Evolutionary conservation across 2,888 invertebrate genomes (phyloP), one percentile per base, ranked within the genome.

Genomic region (Rambutsinella grinnellia): DNA sequence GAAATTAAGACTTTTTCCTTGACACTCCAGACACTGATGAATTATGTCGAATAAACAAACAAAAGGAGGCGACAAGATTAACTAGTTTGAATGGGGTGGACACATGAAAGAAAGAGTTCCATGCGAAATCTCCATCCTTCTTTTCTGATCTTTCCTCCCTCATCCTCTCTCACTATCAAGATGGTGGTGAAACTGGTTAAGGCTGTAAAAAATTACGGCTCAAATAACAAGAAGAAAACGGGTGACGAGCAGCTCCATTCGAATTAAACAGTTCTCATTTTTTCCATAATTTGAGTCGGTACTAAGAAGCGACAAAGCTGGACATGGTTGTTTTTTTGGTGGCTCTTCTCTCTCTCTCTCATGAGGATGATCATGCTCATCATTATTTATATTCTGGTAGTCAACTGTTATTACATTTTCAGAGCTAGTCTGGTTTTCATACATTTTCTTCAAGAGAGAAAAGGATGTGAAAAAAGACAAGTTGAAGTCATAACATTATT

Each of bases 211-310:
- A 51, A 51, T n/a, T 17, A 19, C 13, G 36, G 5, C 36, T 36
- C 36, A 13, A 36, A 19, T 19, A n/a, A 3, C 3, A 10, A 36
- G 36, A 36, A 36, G 2, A 56, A 56, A 26, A 23, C 13, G 23
- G 8, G 3, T 24, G n/a, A n/a, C n/a, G n/a, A n/a, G n/a, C n/a
- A n/a, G n/a, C n/a, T 56, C 56, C 10, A 23, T 24, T 24, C n/a
- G 56, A 56, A 56, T 56, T 56, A 56, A 56, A 24, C 15, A 24
- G 23, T 56, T 26, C 46, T 47, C 49, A 68, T 44, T 53, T 17
- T 57, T 24, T 51, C 49, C 28, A 60, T 68, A 68, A 68, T 60
- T 60, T 60, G 24, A 58, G 68, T 68, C 68, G 68, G 68, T 51
- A 68, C 23, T 15, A 51, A 36, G 60, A 58, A 61, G 51, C 51